Conservation (phyloP, 2,113 vertebrate species). For the Pedionomus torquatus region DNA sequence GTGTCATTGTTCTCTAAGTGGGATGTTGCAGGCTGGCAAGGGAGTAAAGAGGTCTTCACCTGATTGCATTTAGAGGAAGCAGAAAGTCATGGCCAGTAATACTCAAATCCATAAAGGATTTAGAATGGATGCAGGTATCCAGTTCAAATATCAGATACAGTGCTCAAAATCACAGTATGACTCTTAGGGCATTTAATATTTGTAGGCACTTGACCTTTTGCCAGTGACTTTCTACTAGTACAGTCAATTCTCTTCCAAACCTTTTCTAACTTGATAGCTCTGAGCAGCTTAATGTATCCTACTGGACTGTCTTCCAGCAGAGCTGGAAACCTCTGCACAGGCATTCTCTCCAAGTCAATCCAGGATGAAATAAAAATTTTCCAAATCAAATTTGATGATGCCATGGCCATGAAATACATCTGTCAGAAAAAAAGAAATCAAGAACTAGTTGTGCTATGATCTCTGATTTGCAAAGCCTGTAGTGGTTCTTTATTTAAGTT, state of each 20-base stretch:
- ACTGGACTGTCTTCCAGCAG: not conserved
- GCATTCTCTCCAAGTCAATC: not conserved
- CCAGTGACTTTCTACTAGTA: not conserved
- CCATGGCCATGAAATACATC: not conserved
- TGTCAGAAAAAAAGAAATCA: not conserved
- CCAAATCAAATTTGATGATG: not conserved
- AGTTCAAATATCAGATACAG: not conserved
- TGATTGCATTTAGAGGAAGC: not conserved
- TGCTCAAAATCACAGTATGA: not conserved
- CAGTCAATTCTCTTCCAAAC: not conserved
- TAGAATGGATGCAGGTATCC: not conserved
- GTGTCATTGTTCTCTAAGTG: not conserved
- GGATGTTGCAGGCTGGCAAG: not conserved
- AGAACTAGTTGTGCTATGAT: not conserved
- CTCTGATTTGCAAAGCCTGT: not conserved
- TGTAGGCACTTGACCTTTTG: not conserved
- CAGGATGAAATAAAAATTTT: not conserved
- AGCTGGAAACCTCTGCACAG: not conserved
- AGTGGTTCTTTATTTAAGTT: not conserved
- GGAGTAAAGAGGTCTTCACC: not conserved
- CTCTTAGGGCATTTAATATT: not conserved
- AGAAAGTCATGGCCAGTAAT: not conserved
- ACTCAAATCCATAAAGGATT: not conserved
- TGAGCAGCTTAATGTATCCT: not conserved
- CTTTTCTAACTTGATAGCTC: not conserved